Conservation (phyloP, 2,113 vertebrate genomes). For the Lichenostomus cassidix region DNA sequence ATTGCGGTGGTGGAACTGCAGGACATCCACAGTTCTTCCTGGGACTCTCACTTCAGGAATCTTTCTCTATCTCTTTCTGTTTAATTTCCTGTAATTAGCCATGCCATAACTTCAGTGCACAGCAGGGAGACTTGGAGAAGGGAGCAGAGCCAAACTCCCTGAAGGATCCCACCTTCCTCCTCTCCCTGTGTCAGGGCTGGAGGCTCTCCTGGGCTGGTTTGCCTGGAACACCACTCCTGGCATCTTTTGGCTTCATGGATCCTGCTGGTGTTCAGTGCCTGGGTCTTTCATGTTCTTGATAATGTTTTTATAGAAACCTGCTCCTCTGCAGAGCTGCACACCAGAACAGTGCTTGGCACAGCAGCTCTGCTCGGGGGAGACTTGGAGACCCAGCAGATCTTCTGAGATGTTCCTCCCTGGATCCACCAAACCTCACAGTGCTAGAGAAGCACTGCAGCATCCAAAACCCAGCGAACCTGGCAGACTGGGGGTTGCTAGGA, state of each 20-base stretch:
- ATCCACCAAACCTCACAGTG: neutral
- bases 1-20: fast-evolving
- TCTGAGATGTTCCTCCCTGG: neutral
- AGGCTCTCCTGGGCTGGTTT: neutral
- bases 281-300: neutral
- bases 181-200: fast-evolving
- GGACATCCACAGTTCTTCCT: neutral
- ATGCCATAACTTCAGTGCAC: neutral
- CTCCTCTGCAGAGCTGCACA: neutral
- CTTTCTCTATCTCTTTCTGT: neutral
- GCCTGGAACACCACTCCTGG: neutral
- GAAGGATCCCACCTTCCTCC: neutral
- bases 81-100: constrained; percentile 23
- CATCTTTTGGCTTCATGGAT: neutral
- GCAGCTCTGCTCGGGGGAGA: fast-evolving
- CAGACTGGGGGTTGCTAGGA: neutral
- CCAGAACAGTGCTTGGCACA: neutral
- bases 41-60: neutral
- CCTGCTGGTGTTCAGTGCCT: neutral
- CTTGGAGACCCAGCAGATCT: neutral
- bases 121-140: neutral
- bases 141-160: neutral
- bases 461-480: neutral
- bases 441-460: neutral
- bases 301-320: neutral